Evolutionary conservation across 2,113 vertebrate species (phyloP), one percentile per base, ranked within the genome.

Genomic region (Bubo scandiacus): DNA sequence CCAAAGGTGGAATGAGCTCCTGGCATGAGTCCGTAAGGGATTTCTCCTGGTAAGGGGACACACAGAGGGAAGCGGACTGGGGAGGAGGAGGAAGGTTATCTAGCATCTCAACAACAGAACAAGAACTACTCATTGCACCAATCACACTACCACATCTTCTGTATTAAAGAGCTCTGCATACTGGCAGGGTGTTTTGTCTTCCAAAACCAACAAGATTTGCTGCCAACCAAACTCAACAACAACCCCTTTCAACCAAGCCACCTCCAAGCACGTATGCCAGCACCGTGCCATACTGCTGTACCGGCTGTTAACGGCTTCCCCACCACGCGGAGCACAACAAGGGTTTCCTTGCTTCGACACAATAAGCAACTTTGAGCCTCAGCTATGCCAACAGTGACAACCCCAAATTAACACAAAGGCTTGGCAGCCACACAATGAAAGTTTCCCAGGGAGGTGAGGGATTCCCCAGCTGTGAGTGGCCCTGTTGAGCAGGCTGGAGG

Each of bases 251-350:
- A 2, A 36, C 38, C 62, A 20, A 57, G 72, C 42, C 30, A n/a
- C 86, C 52, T 23, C 36, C 1, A 3, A n/a, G 80, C 9, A 21
- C 2, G 0, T 3, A 5, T 0, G 9, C 45, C 78, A 70, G n/a
- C 34, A 11, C 63, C 49, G 2, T 1, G 9, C 34, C 1, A 3
- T 7, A 2, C 59, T 12, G 34, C 52, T 6, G 14, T 4, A 4
- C 73, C 2, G 0, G 6, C 68, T 26, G 43, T 3, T 15, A 14
- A 8, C 51, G 19, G 62, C 43, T 32, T 20, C 34, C 55, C 43
- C 26, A 4, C 6, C 1, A 11, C 0, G 0, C 0, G 0, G 42
- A 4, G 27, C 49, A 43, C 79, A 45, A 0, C 9, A 29, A 6
- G 14, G 51, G 36, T 5, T 17, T 16, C 79, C 32, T 34, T 4